phyloP scores from a whole-genome alignment of 1,140 invertebrate genomes.

The Hylyphantes graminicola region DNA sequence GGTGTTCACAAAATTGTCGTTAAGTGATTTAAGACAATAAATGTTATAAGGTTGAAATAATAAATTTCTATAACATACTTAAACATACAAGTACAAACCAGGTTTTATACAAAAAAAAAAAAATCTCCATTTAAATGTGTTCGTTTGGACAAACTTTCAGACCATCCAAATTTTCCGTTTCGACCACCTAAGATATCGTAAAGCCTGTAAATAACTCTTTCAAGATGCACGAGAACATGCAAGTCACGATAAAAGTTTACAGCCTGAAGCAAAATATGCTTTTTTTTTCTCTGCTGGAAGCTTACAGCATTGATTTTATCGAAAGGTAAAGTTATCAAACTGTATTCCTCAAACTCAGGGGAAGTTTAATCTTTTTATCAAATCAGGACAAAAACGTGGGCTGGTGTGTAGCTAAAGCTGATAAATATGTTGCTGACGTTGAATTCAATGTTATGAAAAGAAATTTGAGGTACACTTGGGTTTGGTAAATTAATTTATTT shows the following conservation, averaged over 20 bases:
- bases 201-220: slow-evolving; percentile 6
- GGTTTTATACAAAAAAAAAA: too few relatives aligned
- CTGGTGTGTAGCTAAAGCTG: background rate
- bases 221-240: slow-evolving; percentile 1
- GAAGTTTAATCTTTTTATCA: slow-evolving; percentile 24
- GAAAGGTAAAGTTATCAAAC: slow-evolving; percentile 23
- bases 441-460: background rate
- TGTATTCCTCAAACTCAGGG: background rate
- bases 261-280: background rate
- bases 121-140: too few relatives aligned
- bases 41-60: too few relatives aligned
- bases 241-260: slow-evolving; percentile 26
- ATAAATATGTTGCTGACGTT: background rate
- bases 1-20: too few relatives aligned
- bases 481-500: too few relatives aligned
- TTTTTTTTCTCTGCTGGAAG: background rate
- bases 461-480: background rate
- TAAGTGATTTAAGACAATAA: too few relatives aligned
- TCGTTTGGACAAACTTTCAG: too few relatives aligned
- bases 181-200: background rate
- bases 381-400: background rate
- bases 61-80: too few relatives aligned
- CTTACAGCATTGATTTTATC: slow-evolving; percentile 28
- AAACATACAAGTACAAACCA: too few relatives aligned
- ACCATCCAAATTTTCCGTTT: too few relatives aligned